Evolutionary conservation across 2,113 vertebrate species (phyloP).

Genomic region (Cygnus buccinator): DNA sequence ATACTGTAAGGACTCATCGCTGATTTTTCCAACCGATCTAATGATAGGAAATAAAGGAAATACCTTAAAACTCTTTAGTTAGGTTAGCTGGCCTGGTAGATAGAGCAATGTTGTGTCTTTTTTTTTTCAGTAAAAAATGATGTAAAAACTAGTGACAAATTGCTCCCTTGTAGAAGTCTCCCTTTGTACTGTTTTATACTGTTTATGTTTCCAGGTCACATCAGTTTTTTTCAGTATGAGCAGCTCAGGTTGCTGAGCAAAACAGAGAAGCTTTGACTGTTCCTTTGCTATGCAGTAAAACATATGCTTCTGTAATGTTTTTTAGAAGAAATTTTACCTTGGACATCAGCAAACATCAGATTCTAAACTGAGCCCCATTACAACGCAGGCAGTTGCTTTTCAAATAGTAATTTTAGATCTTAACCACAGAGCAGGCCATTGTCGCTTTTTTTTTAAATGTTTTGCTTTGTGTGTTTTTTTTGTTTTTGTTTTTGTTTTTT

Average conservation of each 20-base stretch:
- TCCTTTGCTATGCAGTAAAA: not conserved
- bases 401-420: not conserved
- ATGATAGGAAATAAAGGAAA: not conserved
- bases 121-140: not conserved
- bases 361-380: not conserved
- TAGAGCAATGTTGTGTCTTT: not conserved
- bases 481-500: not conserved
- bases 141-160: not conserved
- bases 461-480: not conserved
- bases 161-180: not conserved
- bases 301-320: not conserved
- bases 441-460: not conserved
- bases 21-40: not conserved
- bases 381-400: not conserved
- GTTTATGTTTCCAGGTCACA: not conserved
- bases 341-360: accelerated
- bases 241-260: not conserved
- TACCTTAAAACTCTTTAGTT: not conserved
- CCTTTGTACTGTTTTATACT: not conserved
- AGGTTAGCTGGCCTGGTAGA: not conserved
- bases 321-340: not conserved
- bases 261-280: not conserved
- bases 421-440: not conserved
- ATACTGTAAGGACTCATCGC: accelerated
- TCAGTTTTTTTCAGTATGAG: not conserved